Evolutionary conservation across 2,888 invertebrate species (phyloP).

Genomic region (Polydrusus pterygomalis): DNA sequence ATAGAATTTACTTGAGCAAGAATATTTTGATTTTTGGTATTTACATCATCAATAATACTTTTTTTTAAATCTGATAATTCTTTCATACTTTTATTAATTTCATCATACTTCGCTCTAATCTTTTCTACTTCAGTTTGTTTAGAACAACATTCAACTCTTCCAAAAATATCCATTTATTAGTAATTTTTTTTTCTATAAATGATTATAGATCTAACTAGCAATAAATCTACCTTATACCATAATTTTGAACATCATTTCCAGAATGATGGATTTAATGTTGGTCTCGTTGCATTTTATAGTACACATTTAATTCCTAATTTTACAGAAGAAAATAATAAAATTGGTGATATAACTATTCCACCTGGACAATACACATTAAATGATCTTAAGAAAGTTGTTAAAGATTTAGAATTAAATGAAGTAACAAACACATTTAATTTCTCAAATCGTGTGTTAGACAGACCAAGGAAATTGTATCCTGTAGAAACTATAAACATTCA

Average conservation of each 20-base stretch:
- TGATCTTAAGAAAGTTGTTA: slow-evolving; percentile 2
- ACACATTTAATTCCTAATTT: slow-evolving; percentile 7
- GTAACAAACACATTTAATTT: slow-evolving; percentile 4
- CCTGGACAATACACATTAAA: not conserved
- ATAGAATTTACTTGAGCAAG: no score
- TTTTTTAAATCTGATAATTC: not conserved
- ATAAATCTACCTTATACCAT: not conserved
- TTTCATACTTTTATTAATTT: not conserved
- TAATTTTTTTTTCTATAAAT: not conserved
- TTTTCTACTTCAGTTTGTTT: not conserved
- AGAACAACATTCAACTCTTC: slow-evolving; percentile 10
- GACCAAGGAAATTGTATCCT: slow-evolving; percentile 1
- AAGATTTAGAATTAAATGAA: slow-evolving; percentile 10
- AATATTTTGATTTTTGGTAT: no score
- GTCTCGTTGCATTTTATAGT: not conserved
- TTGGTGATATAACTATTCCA: not conserved
- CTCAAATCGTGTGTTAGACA: not conserved
- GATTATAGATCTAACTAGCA: not conserved
- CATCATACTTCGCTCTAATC: no score
- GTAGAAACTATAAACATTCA: slow-evolving; percentile 11
- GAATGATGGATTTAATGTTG: not conserved
- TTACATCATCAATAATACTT: not conserved
- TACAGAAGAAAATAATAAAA: slow-evolving; percentile 7
- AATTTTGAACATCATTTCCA: not conserved
- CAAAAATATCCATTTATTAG: not conserved